phyloP scores from a whole-genome alignment of 2,797 vertebrate species.

The Enteromius radiatus region DNA sequence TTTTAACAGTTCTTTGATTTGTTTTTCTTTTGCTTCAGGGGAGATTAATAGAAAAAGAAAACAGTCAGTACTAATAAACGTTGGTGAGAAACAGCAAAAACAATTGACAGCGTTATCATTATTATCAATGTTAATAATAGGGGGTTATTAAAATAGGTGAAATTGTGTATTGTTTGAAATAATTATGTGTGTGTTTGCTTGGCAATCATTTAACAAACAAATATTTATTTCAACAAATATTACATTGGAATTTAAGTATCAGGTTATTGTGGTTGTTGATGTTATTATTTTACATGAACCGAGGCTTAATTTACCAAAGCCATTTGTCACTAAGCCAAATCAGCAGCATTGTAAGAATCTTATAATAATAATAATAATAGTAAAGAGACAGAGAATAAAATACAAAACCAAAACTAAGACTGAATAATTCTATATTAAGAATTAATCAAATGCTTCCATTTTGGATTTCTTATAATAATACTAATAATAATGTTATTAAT shows the following conservation, averaged over 20 bases:
- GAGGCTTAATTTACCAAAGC: not conserved
- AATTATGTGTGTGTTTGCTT: not conserved
- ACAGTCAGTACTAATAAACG: slow-evolving; percentile 23
- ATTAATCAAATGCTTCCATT: not conserved
- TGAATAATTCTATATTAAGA: not conserved
- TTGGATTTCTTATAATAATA: not conserved
- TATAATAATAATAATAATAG: not conserved
- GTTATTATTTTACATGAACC: not conserved
- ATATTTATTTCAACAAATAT: not conserved
- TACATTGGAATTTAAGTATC: not conserved
- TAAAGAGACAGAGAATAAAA: not conserved
- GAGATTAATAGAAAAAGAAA: slow-evolving; percentile 16
- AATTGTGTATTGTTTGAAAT: not conserved
- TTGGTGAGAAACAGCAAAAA: slow-evolving; percentile 21
- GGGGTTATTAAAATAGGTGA: not conserved
- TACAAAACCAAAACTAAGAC: not conserved
- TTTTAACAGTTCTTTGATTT: slow-evolving; percentile 46
- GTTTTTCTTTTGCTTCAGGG: slow-evolving; percentile 43
- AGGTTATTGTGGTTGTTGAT: not conserved
- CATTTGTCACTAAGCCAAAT: not conserved
- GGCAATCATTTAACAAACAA: not conserved
- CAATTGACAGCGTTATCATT: not conserved
- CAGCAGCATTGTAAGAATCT: not conserved
- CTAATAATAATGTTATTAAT: not conserved
- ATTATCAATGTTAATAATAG: not conserved